These are phyloP conservation scores for Stegana nigrithorax DNA, from an alignment of 2,888 invertebrate species.

Conservation along the genomic window DNA sequence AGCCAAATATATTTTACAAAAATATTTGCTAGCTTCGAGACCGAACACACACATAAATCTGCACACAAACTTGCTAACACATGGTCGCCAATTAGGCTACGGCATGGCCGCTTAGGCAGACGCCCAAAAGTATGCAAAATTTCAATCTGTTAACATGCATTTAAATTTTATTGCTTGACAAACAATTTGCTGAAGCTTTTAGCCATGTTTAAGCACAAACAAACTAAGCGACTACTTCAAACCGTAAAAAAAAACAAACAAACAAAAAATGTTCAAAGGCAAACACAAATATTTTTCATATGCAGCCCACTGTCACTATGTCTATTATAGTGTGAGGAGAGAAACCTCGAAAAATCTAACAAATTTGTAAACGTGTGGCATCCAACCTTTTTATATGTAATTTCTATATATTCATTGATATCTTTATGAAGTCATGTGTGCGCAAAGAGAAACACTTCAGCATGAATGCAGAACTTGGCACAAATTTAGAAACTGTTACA, in stretches of 20 bases:
- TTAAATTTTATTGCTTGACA: slow-evolving; percentile 19
- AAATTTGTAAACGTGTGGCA: slow-evolving; percentile 20
- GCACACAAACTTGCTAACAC: not conserved
- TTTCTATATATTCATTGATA: slow-evolving; percentile 30
- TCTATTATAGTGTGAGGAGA: no score
- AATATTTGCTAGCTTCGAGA: not conserved
- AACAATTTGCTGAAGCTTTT: slow-evolving; percentile 16
- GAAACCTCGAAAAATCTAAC: slow-evolving; percentile 29
- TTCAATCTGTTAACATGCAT: slow-evolving; percentile 16
- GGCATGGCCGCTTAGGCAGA: not conserved
- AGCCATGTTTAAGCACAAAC: not conserved
- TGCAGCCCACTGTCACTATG: no score
- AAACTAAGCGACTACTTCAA: not conserved
- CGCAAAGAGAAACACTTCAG: no score
- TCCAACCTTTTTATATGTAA: slow-evolving; percentile 22
- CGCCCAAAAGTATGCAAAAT: not conserved
- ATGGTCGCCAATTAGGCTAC: slow-evolving; percentile 4
- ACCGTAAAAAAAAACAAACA: not conserved
- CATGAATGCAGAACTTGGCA: no score
- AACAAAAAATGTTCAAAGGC: not conserved
- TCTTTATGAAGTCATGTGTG: slow-evolving; percentile 30
- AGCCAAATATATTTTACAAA: no score
- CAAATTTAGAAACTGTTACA: no score
- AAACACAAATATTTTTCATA: no score
- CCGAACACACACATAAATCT: not conserved